Conservation (phyloP, 2,888 invertebrate genomes). For the Sialis fuliginosa region DNA sequence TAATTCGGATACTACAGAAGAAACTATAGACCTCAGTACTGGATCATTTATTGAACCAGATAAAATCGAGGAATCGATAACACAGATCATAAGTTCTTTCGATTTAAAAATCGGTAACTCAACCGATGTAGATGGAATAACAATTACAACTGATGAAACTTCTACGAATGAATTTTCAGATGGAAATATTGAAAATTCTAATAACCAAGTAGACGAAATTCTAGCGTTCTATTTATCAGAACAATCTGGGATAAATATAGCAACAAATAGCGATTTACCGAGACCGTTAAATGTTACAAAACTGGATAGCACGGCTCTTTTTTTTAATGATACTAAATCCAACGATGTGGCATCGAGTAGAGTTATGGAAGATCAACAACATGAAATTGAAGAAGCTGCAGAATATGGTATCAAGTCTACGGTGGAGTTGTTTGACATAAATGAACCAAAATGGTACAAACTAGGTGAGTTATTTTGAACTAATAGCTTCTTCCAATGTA, state of each 20-base stretch:
- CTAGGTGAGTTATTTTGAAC: slow-evolving; percentile 30
- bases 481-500: slow-evolving; percentile 8
- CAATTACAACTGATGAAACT: not conserved
- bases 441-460: slow-evolving; percentile 38
- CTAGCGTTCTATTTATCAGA: not conserved
- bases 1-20: too few relatives aligned
- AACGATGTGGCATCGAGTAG: not conserved
- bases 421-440: slow-evolving; percentile 41
- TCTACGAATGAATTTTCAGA: not conserved
- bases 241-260: not conserved
- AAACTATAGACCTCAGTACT: not conserved
- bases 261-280: not conserved
- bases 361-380: not conserved
- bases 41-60: not conserved
- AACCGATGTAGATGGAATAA: slow-evolving; percentile 5
- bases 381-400: slow-evolving; percentile 44
- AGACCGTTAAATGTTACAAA: not conserved
- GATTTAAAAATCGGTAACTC: too few relatives aligned
- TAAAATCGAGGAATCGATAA: slow-evolving; percentile 2
- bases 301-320: not conserved
- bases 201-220: not conserved
- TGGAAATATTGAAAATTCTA: not conserved
- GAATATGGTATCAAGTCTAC: slow-evolving; percentile 47
- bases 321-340: not conserved
- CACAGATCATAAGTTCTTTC: too few relatives aligned